phyloP scores from a whole-genome alignment of 2,888 invertebrate genomes.

The Amiota minor region DNA sequence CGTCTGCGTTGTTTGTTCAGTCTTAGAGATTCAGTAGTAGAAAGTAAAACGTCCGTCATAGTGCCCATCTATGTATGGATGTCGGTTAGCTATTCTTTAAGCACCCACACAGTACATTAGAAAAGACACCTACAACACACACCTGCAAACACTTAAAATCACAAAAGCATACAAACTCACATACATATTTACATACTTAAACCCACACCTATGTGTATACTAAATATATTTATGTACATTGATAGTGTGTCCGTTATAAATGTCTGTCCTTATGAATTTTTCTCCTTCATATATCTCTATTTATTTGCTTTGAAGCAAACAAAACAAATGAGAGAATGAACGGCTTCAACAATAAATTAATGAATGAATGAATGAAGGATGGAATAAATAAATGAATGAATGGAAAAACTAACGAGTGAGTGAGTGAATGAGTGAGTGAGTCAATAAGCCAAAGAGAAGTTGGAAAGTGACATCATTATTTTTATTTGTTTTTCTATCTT shows the following conservation, averaged over 20 bases:
- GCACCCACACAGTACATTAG: background rate
- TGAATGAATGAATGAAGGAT: constrained; percentile 41
- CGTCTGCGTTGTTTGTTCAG: too few species aligned
- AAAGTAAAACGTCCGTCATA: too few species aligned
- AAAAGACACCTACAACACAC: too few species aligned
- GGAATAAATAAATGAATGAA: constrained; percentile 32
- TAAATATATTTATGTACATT: background rate
- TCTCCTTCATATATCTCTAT: constrained; percentile 33
- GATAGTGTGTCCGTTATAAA: background rate
- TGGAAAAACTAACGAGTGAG: constrained; percentile 5
- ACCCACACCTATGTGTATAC: background rate
- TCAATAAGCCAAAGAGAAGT: constrained; percentile 33
- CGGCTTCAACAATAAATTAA: constrained; percentile 15
- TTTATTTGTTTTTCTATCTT: too few species aligned
- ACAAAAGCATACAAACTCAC: background rate
- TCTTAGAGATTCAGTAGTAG: too few species aligned
- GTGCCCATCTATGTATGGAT: too few species aligned
- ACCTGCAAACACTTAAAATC: background rate
- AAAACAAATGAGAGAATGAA: constrained; percentile 17
- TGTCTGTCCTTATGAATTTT: constrained; percentile 44
- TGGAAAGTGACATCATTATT: constrained; percentile 56
- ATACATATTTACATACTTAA: constrained; percentile 1
- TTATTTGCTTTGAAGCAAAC: constrained; percentile 17
- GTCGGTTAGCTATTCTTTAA: background rate
- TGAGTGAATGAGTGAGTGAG: constrained; percentile 41